Conservation (phyloP, 2,797 vertebrate genomes). For the Epinephelus awoara region DNA sequence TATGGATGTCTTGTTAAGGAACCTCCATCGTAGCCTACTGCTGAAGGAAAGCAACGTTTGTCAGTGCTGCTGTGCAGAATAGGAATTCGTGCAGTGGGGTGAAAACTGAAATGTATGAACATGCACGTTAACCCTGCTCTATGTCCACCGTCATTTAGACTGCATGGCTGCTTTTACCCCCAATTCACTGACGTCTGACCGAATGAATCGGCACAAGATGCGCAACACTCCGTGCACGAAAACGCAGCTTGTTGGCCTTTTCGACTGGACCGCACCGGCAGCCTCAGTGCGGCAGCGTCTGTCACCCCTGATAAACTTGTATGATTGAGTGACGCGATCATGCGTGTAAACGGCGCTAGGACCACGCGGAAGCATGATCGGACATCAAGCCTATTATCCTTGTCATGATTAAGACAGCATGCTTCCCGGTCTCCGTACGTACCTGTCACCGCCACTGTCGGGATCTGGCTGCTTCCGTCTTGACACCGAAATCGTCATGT, state of each 20-base stretch:
- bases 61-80: constrained; percentile 9
- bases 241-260: constrained; percentile 2
- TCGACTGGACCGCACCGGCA: neutral
- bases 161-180: constrained; percentile 17
- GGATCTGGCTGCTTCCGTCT: constrained; percentile 12
- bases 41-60: neutral
- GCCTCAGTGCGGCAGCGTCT: constrained; percentile 52
- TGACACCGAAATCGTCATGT: constrained; percentile 31
- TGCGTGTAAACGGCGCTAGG: constrained; percentile 58
- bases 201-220: constrained; percentile 1
- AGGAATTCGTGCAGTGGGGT: neutral
- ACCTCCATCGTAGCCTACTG: neutral
- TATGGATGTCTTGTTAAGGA: neutral
- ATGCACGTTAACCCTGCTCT: constrained; percentile 43
- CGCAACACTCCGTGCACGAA: neutral
- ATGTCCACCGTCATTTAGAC: constrained; percentile 25
- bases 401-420: constrained; percentile 14
- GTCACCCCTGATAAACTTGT: constrained; percentile 73
- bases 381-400: constrained; percentile 38
- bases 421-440: constrained; percentile 7
- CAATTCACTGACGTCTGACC: constrained; percentile 15
- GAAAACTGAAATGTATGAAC: constrained; percentile 13
- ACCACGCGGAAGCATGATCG: constrained; percentile 59
- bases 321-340: constrained; percentile 70
- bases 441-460: constrained; percentile 48